These are phyloP conservation scores for Porites lobata DNA, from an alignment of 92 coral and sea anemone species.

Conservation along the genomic window DNA sequence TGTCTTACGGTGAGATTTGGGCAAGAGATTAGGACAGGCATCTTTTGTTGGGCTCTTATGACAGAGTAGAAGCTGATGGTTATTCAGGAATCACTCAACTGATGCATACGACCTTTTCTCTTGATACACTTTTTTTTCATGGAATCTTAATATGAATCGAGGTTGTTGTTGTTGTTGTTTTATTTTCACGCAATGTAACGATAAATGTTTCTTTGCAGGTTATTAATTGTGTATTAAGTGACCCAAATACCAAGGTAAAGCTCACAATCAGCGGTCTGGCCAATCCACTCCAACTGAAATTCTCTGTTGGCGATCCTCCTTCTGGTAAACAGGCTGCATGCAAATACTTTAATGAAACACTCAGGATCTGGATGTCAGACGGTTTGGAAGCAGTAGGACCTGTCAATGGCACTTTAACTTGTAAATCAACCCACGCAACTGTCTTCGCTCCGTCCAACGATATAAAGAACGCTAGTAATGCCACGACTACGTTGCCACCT, in stretches of 20 bases:
- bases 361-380: slow-evolving; percentile 16
- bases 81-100: too few relatives aligned
- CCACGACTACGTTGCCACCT: slow-evolving; percentile 6
- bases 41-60: too few relatives aligned
- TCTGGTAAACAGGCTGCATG: slow-evolving; percentile 18
- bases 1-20: too few relatives aligned
- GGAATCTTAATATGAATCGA: too few relatives aligned
- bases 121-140: too few relatives aligned
- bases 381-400: slow-evolving; percentile 20
- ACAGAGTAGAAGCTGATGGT: too few relatives aligned
- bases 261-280: background rate
- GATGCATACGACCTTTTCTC: too few relatives aligned
- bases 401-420: background rate
- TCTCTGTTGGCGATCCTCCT: background rate
- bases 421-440: slow-evolving; percentile 42
- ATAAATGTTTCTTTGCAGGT: background rate
- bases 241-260: background rate
- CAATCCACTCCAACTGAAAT: background rate
- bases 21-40: too few relatives aligned
- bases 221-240: slow-evolving; percentile 1
- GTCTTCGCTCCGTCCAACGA: slow-evolving; percentile 45
- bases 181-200: too few relatives aligned
- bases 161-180: too few relatives aligned
- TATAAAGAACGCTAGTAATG: background rate
- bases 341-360: slow-evolving; percentile 30